phyloP scores from a whole-genome alignment of 2,113 vertebrate species.

The Phyllopteryx taeniolatus region DNA sequence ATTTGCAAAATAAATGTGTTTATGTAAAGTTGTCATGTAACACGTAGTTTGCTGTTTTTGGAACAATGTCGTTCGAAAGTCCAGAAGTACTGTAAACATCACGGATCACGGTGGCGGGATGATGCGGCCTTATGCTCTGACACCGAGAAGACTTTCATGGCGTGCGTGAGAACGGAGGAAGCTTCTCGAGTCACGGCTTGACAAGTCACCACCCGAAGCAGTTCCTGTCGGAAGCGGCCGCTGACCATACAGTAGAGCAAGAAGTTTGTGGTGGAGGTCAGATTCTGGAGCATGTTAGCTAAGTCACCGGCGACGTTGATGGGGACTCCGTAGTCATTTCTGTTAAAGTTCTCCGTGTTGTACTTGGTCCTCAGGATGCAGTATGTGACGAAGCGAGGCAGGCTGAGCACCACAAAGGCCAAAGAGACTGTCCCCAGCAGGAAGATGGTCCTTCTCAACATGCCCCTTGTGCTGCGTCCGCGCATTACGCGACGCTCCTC shows the following conservation, averaged over 20 bases:
- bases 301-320: conserved; percentile 72
- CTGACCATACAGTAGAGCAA: conserved; percentile 77
- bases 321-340: conserved; percentile 68
- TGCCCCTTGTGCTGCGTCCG: conserved; percentile 43
- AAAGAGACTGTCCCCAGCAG: conserved; percentile 67
- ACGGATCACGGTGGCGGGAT: conserved; percentile 24
- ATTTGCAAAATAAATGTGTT: too few relatives aligned
- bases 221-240: conserved; percentile 66
- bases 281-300: conserved; percentile 78
- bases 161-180: conserved; percentile 51
- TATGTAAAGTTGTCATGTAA: too few relatives aligned
- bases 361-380: conserved; percentile 75
- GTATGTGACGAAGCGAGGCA: conserved; percentile 77
- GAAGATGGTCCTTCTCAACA: conserved; percentile 65
- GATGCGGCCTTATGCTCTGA: conserved; percentile 10
- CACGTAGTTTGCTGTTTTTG: too few relatives aligned
- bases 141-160: conserved; percentile 70
- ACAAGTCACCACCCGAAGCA: conserved; percentile 51
- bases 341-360: conserved; percentile 64
- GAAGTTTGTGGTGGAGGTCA: conserved; percentile 78
- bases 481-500: conserved; percentile 64
- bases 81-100: too few relatives aligned
- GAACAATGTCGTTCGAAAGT: too few relatives aligned
- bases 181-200: conserved; percentile 18
- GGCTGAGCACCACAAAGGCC: conserved; percentile 69